These are phyloP conservation scores for Bembecia ichneumoniformis DNA, from an alignment of 2,888 invertebrate genomes.

Conservation along the genomic window DNA sequence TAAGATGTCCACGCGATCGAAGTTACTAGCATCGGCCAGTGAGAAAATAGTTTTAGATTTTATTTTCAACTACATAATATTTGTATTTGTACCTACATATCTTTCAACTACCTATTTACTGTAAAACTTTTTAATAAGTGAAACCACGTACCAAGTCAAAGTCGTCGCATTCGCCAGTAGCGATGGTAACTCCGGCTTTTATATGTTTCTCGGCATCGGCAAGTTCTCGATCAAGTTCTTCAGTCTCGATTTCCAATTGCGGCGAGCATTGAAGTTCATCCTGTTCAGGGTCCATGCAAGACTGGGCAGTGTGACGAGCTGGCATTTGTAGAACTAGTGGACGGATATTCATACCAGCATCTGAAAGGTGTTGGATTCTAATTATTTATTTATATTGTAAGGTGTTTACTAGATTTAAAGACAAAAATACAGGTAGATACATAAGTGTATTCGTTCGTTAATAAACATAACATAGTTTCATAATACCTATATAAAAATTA, in stretches of 20 bases:
- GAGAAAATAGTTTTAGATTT: too few relatives aligned
- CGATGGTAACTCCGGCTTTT: slow-evolving; percentile 47
- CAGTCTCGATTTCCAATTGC: slow-evolving; percentile 40
- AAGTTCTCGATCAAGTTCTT: slow-evolving; percentile 46
- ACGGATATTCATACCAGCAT: slow-evolving; percentile 32
- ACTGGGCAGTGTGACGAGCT: slow-evolving; percentile 27
- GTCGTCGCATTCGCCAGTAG: slow-evolving; percentile 58
- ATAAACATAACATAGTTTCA: too few relatives aligned
- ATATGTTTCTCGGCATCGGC: slow-evolving; percentile 47
- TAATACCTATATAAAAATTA: too few relatives aligned
- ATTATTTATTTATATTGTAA: too few relatives aligned
- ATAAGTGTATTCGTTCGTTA: too few relatives aligned
- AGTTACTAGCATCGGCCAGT: too few relatives aligned
- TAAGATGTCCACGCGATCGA: too few relatives aligned
- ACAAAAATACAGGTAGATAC: too few relatives aligned
- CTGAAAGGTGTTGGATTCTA: background rate
- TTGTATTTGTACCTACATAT: too few relatives aligned
- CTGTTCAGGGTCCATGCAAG: slow-evolving; percentile 26
- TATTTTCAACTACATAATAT: too few relatives aligned
- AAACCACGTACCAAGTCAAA: slow-evolving; percentile 48
- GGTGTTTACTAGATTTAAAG: too few relatives aligned
- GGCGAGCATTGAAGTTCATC: slow-evolving; percentile 55
- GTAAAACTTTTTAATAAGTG: background rate
- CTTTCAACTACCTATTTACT: too few relatives aligned
- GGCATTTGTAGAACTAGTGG: slow-evolving; percentile 52